Percentiles rank a stretch among this genome's conserved stretches.
Conservation (phyloP, 1,140 invertebrate species). For the Nasonia longicornis region DNA sequence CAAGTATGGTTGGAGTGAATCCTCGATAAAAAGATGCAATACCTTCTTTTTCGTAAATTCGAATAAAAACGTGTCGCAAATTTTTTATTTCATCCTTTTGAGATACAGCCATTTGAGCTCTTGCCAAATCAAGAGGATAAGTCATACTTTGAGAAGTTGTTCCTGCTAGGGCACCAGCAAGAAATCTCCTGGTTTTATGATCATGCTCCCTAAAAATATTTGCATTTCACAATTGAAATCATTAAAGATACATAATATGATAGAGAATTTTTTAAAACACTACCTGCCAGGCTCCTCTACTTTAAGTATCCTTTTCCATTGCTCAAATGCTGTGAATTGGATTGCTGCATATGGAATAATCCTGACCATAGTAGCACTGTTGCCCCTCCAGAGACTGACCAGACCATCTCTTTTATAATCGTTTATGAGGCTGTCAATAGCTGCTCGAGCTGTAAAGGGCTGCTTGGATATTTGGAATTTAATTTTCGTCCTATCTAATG, state of each 20-base stretch:
- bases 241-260: constrained; percentile 39
- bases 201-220: not conserved
- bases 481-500: constrained; percentile 97
- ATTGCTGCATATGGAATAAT: constrained; percentile 97
- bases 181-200: constrained; percentile 69
- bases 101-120: constrained; percentile 98
- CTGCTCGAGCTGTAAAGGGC: constrained; percentile 84
- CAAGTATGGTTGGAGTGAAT: constrained; percentile 90
- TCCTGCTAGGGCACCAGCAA: constrained; percentile 94
- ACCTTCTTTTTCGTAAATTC: constrained; percentile 87
- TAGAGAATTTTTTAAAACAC: not conserved
- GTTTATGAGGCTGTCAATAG: constrained; percentile 80
- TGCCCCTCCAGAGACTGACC: constrained; percentile 92
- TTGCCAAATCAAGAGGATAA: constrained; percentile 95
- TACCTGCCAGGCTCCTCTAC: constrained; percentile 73
- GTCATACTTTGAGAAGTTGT: constrained; percentile 93
- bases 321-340: constrained; percentile 97
- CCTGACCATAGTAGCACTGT: constrained; percentile 96
- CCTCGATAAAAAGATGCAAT: constrained; percentile 85
- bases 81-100: constrained; percentile 78
- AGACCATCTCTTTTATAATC: constrained; percentile 83
- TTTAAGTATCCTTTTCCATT: constrained; percentile 88
- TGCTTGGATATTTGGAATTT: constrained; percentile 92
- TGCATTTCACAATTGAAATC: not conserved
- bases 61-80: constrained; percentile 82